Evolutionary conservation across 2,797 vertebrate genomes (phyloP), one percentile per base, ranked within the genome.

Genomic region (Mormyrops attenuatus): DNA sequence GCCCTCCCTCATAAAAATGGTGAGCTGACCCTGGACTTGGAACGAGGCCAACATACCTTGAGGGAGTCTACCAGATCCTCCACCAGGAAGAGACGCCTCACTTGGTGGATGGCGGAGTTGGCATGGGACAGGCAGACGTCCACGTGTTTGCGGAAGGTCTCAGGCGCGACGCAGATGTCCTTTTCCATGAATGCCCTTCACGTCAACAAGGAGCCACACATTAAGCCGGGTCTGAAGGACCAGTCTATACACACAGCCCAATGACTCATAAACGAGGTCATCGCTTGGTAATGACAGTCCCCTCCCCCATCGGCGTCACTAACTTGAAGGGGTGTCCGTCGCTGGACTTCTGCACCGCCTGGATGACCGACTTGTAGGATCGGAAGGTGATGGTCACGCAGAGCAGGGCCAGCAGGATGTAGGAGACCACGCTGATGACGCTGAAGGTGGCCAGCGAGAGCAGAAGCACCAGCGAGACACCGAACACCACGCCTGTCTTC

Each of bases 321-420:
- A 93, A 97, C 97, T 95, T 96, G 93, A 97, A 97, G 0, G 97
- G 97, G 89, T 97, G 97, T 89, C 96, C 96, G 92, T 97, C 96
- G 66, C 96, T 96, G 0, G 96, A 97, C 90, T 97, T 97, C 91
- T 97, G 97, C 93, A 97, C 94, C 30, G 97, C 97, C 89, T 97
- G 97, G 93, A 97, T 96, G 91, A 97, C 95, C 93, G 96, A 97
- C 93, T 97, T 97, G 95, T 97, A 97, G 94, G 97, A 95, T 93
- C 97, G 96, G 95, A 97, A 97, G 94, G 96, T 96, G 96, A 97
- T 96, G 90, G 96, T 96, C 92, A 97, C 94, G 2, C 97, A 97
- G 34, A 97, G 96, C 92, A 97, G 95, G 91, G 94, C 95, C 95
- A 97, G 93, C 92, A 96, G 96, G 60, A 97, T 95, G 94, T 97